phyloP scores from a whole-genome alignment of 2,113 vertebrate genomes.

The Seriola dumerili region DNA sequence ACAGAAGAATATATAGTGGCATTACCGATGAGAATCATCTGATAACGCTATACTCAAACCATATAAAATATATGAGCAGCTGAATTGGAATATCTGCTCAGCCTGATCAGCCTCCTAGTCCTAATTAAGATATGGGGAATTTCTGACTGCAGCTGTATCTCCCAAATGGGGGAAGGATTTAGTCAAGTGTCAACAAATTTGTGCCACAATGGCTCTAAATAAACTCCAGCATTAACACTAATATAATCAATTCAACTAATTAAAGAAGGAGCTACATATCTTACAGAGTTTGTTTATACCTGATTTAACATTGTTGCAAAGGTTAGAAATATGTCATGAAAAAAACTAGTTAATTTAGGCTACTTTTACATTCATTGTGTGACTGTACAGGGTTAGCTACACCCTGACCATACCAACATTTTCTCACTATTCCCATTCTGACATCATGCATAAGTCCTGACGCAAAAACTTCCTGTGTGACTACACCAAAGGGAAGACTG shows the following conservation, averaged over 20 bases:
- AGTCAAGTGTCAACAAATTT: neutral
- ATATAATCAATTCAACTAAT: neutral
- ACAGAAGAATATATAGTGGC: conserved; percentile 1
- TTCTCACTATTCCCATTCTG: neutral
- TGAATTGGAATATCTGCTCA: neutral
- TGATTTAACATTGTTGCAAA: neutral
- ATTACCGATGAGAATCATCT: neutral
- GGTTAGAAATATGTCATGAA: neutral
- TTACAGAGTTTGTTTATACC: neutral
- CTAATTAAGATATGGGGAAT: neutral
- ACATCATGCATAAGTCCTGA: too few relatives aligned
- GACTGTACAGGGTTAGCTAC: too few relatives aligned
- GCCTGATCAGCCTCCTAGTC: neutral
- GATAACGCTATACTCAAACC: neutral
- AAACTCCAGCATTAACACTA: neutral
- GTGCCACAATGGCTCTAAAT: conserved; percentile 8
- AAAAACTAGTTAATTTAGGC: too few relatives aligned
- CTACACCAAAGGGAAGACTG: too few relatives aligned
- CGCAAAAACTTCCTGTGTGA: too few relatives aligned
- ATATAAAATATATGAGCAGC: neutral
- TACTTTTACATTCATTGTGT: too few relatives aligned
- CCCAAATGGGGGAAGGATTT: neutral
- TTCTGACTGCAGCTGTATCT: neutral
- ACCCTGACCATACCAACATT: neutral
- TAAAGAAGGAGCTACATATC: neutral